phyloP scores from a whole-genome alignment of 2,797 vertebrate species.

The Gouania willdenowi region DNA sequence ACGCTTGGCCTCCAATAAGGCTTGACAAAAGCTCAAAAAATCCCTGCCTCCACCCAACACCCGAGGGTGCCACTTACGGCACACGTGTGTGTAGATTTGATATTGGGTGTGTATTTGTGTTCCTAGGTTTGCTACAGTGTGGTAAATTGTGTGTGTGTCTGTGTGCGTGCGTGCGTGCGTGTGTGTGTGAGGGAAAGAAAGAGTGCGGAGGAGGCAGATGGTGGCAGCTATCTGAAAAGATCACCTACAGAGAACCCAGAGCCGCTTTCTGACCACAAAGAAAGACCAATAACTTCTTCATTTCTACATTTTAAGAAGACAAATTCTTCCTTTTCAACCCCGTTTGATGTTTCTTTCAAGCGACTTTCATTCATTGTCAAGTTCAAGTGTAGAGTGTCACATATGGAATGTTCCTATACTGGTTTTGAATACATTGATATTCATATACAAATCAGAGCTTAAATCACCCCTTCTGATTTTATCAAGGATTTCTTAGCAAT shows the following conservation, averaged over 20 bases:
- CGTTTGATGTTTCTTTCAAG: too few species aligned
- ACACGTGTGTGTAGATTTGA: constrained; percentile 41
- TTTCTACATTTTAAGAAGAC: not conserved
- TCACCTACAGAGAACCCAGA: constrained; percentile 26
- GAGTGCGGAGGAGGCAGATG: constrained; percentile 38
- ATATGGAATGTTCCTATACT: too few species aligned
- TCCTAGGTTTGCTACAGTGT: too few species aligned
- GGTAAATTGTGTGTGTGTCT: constrained; percentile 3
- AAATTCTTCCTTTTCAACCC: not conserved
- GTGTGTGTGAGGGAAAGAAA: constrained; percentile 17
- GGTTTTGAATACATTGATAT: too few species aligned
- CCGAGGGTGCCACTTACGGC: constrained; percentile 63
- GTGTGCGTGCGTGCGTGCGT: constrained; percentile 6
- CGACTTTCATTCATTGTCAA: too few species aligned
- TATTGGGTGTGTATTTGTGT: too few species aligned
- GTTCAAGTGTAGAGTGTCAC: too few species aligned
- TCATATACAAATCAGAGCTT: too few species aligned
- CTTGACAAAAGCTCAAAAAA: constrained; percentile 70
- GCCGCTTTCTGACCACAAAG: constrained; percentile 7
- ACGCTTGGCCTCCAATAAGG: constrained; percentile 70
- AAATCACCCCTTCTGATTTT: too few species aligned
- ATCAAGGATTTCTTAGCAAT: too few species aligned
- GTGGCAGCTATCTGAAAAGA: constrained; percentile 49
- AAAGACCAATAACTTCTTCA: not conserved
- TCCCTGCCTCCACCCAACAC: constrained; percentile 41